Conservation (phyloP, 2,888 invertebrate genomes). For the Philaethria dido region DNA sequence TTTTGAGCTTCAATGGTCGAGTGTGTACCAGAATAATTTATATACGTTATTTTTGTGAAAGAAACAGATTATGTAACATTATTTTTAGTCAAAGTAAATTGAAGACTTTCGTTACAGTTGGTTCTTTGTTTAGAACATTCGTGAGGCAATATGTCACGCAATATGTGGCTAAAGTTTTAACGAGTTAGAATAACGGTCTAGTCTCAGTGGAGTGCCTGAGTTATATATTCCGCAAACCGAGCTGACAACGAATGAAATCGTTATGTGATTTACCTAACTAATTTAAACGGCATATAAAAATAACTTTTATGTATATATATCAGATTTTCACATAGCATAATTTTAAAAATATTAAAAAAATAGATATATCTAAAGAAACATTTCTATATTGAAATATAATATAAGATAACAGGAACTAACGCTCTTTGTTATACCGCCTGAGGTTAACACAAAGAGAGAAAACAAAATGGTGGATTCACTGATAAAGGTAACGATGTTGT, state of each 20-base stretch:
- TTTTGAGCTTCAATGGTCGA: too few species aligned
- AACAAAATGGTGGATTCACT: conserved; percentile 43
- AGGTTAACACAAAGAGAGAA: conserved; percentile 39
- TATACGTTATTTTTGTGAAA: neutral
- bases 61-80: neutral
- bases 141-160: conserved; percentile 53
- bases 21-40: neutral
- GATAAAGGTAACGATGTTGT: conserved; percentile 32
- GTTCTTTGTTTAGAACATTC: conserved; percentile 41
- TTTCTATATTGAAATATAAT: neutral
- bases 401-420: neutral
- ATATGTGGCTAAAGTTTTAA: conserved; percentile 59
- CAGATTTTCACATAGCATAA: neutral
- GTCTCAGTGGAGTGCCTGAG: conserved; percentile 44
- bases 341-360: neutral
- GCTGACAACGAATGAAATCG: conserved; percentile 37
- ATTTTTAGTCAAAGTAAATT: conserved; percentile 3
- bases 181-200: conserved; percentile 51
- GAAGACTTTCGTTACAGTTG: neutral
- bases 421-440: conserved; percentile 30
- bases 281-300: neutral
- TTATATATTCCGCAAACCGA: conserved; percentile 39
- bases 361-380: neutral
- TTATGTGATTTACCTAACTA: conserved; percentile 6
- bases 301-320: neutral